Evolutionary conservation across 2,113 vertebrate species (phyloP).

Genomic region (Gopherus evgoodei): DNA sequence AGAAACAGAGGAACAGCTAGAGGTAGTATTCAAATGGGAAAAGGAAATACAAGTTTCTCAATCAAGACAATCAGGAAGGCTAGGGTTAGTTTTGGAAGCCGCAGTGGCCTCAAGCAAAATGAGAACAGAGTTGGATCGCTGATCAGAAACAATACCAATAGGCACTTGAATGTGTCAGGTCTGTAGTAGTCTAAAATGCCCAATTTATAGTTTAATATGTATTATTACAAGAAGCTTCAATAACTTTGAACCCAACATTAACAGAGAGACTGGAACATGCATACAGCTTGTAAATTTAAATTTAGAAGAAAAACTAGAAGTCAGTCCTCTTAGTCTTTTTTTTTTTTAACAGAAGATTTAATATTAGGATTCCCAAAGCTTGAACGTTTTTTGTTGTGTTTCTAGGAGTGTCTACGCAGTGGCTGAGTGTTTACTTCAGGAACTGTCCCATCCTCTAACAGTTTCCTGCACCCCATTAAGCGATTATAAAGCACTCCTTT

Average conservation of each 20-base stretch:
- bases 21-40: not conserved
- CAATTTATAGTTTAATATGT: not conserved
- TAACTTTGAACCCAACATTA: not conserved
- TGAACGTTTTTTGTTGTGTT: not conserved
- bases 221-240: not conserved
- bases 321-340: not conserved
- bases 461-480: conserved; percentile 26
- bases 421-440: not conserved
- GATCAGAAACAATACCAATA: rapidly evolving
- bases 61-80: not conserved
- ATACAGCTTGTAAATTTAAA: rapidly evolving
- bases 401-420: not conserved
- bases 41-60: not conserved
- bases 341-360: not conserved
- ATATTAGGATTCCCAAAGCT: not conserved
- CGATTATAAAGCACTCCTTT: not conserved
- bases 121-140: not conserved
- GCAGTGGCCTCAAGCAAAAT: not conserved
- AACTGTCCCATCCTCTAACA: not conserved
- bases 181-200: not conserved
- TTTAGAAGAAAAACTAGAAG: not conserved
- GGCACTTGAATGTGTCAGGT: rapidly evolving
- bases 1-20: not conserved
- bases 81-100: not conserved
- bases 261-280: not conserved